These are phyloP conservation scores for Mya arenaria DNA, from an alignment of 1,140 invertebrate genomes.

Conservation along the genomic window DNA sequence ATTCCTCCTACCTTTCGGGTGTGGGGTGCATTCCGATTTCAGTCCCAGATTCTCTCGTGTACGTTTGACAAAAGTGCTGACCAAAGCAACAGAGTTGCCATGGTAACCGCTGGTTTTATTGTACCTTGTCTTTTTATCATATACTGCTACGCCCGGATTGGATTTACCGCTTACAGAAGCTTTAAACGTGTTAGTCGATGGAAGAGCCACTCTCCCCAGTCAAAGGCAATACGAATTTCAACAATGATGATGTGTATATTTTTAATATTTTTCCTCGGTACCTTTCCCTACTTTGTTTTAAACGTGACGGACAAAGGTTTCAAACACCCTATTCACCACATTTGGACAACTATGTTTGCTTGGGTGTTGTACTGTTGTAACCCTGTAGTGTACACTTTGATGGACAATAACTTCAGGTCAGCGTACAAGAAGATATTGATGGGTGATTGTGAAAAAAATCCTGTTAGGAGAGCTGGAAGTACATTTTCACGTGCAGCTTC, in stretches of 20 bases:
- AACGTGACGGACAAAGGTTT: conserved; percentile 66
- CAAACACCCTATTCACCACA: conserved; percentile 62
- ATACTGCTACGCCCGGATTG: not conserved
- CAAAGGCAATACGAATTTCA: conserved; percentile 65
- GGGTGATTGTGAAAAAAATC: conserved; percentile 55
- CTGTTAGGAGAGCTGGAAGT: conserved; percentile 37
- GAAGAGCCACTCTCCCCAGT: conserved; percentile 38
- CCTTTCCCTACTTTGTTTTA: conserved; percentile 70
- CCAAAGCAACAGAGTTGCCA: not conserved
- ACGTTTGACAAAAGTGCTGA: not conserved
- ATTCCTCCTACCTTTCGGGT: not conserved
- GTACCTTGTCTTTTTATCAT: not conserved
- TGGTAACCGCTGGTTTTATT: not conserved
- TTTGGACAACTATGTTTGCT: conserved; percentile 66
- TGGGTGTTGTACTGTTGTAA: conserved; percentile 70
- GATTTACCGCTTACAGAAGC: not conserved
- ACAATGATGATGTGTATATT: conserved; percentile 75
- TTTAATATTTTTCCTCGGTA: conserved; percentile 68
- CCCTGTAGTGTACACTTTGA: conserved; percentile 70
- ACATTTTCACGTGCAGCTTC: conserved; percentile 42
- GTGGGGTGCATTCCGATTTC: not conserved
- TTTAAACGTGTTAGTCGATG: not conserved
- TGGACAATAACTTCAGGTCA: conserved; percentile 68
- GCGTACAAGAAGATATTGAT: conserved; percentile 64
- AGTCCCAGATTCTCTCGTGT: not conserved